phyloP scores from a whole-genome alignment of 2,888 invertebrate genomes.

The Lochmaea crataegi region DNA sequence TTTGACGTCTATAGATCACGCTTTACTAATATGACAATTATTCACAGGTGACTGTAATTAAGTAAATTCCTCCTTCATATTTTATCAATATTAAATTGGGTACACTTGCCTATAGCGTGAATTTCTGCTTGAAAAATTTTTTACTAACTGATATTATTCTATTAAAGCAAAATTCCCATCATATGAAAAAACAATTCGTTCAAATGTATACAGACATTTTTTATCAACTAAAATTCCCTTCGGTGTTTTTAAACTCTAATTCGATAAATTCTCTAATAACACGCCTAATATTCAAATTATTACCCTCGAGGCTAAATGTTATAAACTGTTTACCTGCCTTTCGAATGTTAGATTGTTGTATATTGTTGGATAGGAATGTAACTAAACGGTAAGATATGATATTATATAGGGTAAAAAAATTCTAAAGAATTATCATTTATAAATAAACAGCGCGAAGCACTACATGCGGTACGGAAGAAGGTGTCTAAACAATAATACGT shows the following conservation, averaged over 20 bases:
- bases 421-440: too few relatives aligned
- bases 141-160: neutral
- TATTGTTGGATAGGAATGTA: conserved; percentile 1
- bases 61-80: too few relatives aligned
- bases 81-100: too few relatives aligned
- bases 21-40: too few relatives aligned
- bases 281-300: conserved; percentile 39
- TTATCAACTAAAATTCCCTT: conserved; percentile 1
- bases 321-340: conserved; percentile 31
- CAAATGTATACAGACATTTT: conserved; percentile 15
- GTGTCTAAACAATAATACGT: too few relatives aligned
- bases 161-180: neutral
- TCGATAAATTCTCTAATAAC: conserved; percentile 41
- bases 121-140: too few relatives aligned
- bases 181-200: neutral
- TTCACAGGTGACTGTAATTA: too few relatives aligned
- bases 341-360: conserved; percentile 11
- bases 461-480: neutral
- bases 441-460: neutral
- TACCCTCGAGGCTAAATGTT: conserved; percentile 20
- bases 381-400: neutral
- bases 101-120: too few relatives aligned
- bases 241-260: conserved; percentile 19
- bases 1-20: too few relatives aligned
- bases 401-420: neutral